Evolutionary conservation across 2,113 vertebrate genomes (phyloP), one percentile per base, ranked within the genome.

Genomic region (Tinamus guttatus): DNA sequence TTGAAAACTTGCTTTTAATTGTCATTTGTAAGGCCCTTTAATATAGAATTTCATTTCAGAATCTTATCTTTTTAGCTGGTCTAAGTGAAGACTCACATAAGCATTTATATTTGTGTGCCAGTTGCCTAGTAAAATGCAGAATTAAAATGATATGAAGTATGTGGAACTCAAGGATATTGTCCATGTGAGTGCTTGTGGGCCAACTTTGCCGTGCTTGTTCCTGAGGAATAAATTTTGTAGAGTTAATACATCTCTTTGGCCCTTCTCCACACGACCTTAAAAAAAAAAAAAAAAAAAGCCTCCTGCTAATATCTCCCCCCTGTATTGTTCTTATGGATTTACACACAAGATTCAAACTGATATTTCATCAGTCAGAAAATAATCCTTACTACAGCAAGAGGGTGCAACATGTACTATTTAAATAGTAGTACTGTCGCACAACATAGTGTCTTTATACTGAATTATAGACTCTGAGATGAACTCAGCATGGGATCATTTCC

Each of bases 101-200:
- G 45, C 13, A 43, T 96, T 74, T 63, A 51, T 28, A 30, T 69
- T 87, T 77, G 40, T 51, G n/a, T 70, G 9, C 5, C 27, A 34
- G 56, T 43, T 70, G 19, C 21, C 36, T 70, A 78, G 9, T 59
- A 78, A 87, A 79, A 34, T 73, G 10, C 5, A 82, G 56, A 91
- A 89, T 80, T 91, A 85, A 65, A 74, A 85, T 85, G 91, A 85
- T 21, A 5, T 89, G 71, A 82, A 91, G 45, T 25, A 24, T 52
- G 34, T 71, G 47, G 51, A 52, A 38, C n/a, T 51, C 34, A 71
- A 71, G n/a, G 47, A 71, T 52, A 52, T 71, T 38, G n/a, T 85
- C 38, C n/a, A 11, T 62, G 45, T 62, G 56, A 68, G 25, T 74
- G 25, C 32, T 73, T 36, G 16, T 77, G 51, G 24, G 67, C 77